Evolutionary conservation across 2,797 vertebrate species (phyloP).

Genomic region (Ceryle rudis): DNA sequence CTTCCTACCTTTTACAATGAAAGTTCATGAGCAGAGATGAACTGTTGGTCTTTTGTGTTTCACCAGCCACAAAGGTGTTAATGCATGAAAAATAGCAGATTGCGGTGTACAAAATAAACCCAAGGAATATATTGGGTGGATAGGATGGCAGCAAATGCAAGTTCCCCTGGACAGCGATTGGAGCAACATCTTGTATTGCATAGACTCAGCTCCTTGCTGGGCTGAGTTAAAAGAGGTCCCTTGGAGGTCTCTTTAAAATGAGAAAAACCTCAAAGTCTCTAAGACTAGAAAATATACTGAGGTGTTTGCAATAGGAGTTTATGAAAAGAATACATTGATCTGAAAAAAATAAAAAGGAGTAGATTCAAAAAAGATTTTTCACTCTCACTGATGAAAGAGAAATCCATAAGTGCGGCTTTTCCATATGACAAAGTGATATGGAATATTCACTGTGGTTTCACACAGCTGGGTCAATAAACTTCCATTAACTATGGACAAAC

Average conservation of each 20-base stretch:
- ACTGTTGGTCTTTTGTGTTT: neutral
- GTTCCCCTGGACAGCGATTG: neutral
- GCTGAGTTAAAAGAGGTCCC: neutral
- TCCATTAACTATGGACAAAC: slow-evolving; percentile 89
- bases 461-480: slow-evolving; percentile 87
- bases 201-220: neutral
- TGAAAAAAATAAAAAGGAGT: slow-evolving; percentile 67
- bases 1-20: neutral
- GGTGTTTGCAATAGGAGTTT: slow-evolving; percentile 67
- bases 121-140: neutral
- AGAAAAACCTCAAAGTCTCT: neutral
- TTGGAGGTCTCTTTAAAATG: neutral
- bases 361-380: slow-evolving; percentile 58
- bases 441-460: slow-evolving; percentile 87
- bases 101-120: neutral
- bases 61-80: neutral
- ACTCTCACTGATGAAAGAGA: slow-evolving; percentile 79
- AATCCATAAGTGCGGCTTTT: slow-evolving; percentile 79
- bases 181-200: neutral
- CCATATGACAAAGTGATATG: slow-evolving; percentile 82
- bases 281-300: neutral
- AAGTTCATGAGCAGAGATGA: neutral
- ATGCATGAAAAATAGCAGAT: neutral
- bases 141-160: neutral
- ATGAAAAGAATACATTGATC: slow-evolving; percentile 83